Evolutionary conservation across 2,797 vertebrate species (phyloP).

Genomic region (Sebastes hopkinsi): DNA sequence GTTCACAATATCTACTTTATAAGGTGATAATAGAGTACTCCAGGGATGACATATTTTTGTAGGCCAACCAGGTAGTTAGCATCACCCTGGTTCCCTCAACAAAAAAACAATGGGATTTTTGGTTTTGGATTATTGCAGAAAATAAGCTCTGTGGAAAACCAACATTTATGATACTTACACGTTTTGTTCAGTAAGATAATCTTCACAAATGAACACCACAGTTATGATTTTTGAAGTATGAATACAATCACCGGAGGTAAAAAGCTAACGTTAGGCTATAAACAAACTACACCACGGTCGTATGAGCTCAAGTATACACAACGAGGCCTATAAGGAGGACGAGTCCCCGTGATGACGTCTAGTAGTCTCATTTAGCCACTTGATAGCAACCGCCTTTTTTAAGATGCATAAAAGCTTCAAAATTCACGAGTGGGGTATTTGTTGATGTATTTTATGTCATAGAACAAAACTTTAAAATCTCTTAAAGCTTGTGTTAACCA

Average conservation of each 20-base stretch:
- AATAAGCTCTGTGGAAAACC: not conserved
- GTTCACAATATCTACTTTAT: not conserved
- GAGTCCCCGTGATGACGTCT: no score
- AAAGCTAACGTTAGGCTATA: no score
- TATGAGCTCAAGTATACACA: rapidly evolving
- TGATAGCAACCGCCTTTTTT: no score
- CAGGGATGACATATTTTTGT: not conserved
- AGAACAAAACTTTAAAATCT: no score
- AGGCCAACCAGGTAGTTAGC: not conserved
- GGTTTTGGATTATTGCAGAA: not conserved
- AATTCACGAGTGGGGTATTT: no score
- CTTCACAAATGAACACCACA: not conserved
- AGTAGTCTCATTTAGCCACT: no score
- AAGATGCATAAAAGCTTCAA: no score
- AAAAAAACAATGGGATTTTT: not conserved
- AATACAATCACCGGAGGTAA: no score
- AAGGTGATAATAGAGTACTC: not conserved
- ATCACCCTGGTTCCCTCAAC: not conserved
- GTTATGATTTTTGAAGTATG: not conserved
- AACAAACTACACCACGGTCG: no score
- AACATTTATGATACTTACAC: not conserved
- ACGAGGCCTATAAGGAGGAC: no score
- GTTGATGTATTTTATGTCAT: no score
- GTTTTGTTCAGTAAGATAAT: not conserved
- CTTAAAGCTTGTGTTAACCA: no score